Evolutionary conservation across 2,113 vertebrate species (phyloP), one percentile per base, ranked within the genome.

Genomic region (Isurus oxyrinchus): DNA sequence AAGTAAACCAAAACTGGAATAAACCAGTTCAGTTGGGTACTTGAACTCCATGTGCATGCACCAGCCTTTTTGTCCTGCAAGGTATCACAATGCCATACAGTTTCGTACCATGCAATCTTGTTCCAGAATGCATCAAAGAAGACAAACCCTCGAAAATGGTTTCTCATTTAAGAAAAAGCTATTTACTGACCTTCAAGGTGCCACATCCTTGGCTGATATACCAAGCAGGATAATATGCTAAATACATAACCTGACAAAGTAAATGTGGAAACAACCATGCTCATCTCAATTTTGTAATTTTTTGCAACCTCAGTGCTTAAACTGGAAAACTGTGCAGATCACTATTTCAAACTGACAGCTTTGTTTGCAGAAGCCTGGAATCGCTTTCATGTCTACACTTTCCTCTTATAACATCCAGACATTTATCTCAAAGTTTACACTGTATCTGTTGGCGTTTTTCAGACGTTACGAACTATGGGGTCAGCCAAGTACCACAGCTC

Each of bases 301-400:
- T 69, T 72, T 95, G 49, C 67, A 72, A 95, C 25, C 25, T 72
- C 44, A 72, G 94, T 53, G 31, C 94, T 95, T 95, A 27, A 95
- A 72, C 66, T 35, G 11, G 63, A 19, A 72, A 55, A 35, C 66
- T 95, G 66, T 55, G 40, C 40, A 95, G 94, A 72, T 49, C 44
- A 95, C 44, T 95, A 72, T 95, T 95, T 95, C 67, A 95, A 72
- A 72, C 66, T 95, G 94, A 72, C 66, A 95, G 49, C 23, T 53
- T 95, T 95, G 27, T 95, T 72, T 72, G 94, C 66, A 72, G 94
- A 95, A 69, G 44, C 66, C 61, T 72, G 66, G 66, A 76, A 72
- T 95, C 67, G 55, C 94, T 95, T 95, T 95, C 94, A 95, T 72
- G 94, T 95, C 63, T 95, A 69, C 25, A 95, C 53, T 95, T 95